Percentiles rank a stretch among this genome's conserved stretches.
Conservation (phyloP, 2,113 vertebrate species). For the Lepisosteus oculatus region DNA sequence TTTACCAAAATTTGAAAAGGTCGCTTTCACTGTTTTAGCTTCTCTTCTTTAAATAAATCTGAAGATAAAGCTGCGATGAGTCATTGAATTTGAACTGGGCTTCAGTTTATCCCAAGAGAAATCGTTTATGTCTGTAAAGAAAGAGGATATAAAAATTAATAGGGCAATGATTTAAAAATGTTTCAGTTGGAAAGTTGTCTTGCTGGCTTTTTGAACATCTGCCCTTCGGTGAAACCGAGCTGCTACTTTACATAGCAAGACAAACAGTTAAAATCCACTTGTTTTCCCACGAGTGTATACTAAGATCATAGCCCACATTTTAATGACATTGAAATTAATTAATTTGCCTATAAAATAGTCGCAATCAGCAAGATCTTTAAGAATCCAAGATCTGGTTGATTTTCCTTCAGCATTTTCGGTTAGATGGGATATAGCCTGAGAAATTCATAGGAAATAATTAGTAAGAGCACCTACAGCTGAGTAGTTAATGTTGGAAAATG, state of each 20-base stretch:
- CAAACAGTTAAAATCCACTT: constrained; percentile 3
- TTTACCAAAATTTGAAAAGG: too few species aligned
- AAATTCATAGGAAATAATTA: too few species aligned
- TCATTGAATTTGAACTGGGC: background rate
- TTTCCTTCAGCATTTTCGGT: too few species aligned
- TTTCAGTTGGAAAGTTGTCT: constrained; percentile 11
- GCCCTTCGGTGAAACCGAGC: constrained; percentile 1
- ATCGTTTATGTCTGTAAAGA: background rate
- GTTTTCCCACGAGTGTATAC: background rate
- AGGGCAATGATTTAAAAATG: background rate
- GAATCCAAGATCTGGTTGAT: too few species aligned
- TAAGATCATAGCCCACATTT: too few species aligned
- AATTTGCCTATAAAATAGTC: too few species aligned
- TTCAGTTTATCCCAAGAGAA: constrained; percentile 10
- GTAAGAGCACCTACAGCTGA: too few species aligned
- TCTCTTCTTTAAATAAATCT: background rate
- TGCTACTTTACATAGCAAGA: constrained; percentile 6
- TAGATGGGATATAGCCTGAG: too few species aligned
- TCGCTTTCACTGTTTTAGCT: background rate
- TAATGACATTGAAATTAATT: too few species aligned
- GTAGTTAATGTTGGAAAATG: too few species aligned
- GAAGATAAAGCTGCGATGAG: background rate
- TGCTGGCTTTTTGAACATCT: constrained; percentile 14
- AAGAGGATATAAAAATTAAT: background rate
- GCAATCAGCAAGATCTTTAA: too few species aligned